Evolutionary conservation across 2,113 vertebrate species (phyloP).

Genomic region (Columbina picui): DNA sequence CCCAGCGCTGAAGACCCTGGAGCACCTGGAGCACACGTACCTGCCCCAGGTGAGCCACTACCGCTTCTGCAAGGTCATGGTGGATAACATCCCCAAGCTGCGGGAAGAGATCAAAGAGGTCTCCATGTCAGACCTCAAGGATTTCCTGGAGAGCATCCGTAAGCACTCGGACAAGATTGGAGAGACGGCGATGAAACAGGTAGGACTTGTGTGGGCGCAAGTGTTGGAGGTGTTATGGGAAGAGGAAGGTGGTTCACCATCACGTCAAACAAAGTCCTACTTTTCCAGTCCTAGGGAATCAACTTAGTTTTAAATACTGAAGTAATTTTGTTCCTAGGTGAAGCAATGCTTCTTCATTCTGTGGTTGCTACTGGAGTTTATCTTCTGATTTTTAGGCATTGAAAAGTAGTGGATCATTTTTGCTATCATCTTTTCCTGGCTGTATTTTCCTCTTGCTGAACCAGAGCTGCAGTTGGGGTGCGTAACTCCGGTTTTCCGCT

Average conservation of each 20-base stretch:
- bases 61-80: constrained; percentile 94
- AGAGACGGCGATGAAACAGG: constrained; percentile 95
- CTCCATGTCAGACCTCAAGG: constrained; percentile 95
- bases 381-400: accelerated
- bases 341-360: accelerated
- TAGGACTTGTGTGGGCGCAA: constrained; percentile 14
- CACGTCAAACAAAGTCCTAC: background rate
- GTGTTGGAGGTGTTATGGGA: background rate
- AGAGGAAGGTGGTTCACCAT: accelerated
- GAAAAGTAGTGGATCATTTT: accelerated
- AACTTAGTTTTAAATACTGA: background rate
- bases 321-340: accelerated
- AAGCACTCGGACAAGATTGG: constrained; percentile 98
- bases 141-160: constrained; percentile 98
- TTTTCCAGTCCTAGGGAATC: background rate
- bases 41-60: constrained; percentile 92
- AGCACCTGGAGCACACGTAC: constrained; percentile 90
- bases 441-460: accelerated
- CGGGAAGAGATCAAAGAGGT: constrained; percentile 90
- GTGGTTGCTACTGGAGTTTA: background rate
- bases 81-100: constrained; percentile 90
- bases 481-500: accelerated
- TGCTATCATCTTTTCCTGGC: accelerated
- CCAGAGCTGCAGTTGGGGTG: accelerated
- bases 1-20: constrained; percentile 92